These are phyloP conservation scores for Petrocephalus sullivani DNA, from an alignment of 2,797 vertebrate genomes.

Conservation along the genomic window DNA sequence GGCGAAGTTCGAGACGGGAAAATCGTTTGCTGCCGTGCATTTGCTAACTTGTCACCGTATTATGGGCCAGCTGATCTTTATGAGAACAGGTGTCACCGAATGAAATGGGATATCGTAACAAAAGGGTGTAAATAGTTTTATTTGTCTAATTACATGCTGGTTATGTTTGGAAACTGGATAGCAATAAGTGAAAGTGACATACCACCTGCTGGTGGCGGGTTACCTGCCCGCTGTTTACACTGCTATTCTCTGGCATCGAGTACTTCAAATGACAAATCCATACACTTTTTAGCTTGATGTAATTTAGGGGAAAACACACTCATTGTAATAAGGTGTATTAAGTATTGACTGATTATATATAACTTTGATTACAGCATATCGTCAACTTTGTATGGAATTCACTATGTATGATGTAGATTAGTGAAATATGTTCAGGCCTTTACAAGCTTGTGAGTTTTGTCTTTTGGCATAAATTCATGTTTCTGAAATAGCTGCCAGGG, in stretches of 20 bases:
- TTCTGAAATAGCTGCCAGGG: not conserved
- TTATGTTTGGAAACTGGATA: not conserved
- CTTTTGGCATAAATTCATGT: not conserved
- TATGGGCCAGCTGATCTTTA: not conserved
- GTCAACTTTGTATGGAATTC: not conserved
- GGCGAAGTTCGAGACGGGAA: not conserved
- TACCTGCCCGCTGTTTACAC: not conserved
- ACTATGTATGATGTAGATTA: not conserved
- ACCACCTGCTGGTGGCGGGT: not conserved
- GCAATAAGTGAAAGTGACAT: not conserved
- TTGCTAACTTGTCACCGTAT: not conserved
- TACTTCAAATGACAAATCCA: not conserved
- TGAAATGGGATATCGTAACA: not conserved
- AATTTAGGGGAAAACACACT: not conserved
- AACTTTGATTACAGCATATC: not conserved
- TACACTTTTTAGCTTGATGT: not conserved
- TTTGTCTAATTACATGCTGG: not conserved
- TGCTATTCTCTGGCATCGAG: not conserved
- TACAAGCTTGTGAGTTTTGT: not conserved
- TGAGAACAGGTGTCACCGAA: not conserved
- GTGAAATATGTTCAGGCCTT: not conserved
- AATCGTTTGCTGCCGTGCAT: not conserved
- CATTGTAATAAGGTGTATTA: not conserved
- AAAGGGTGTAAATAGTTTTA: not conserved
- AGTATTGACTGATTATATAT: not conserved